phyloP scores from a whole-genome alignment of 1,140 invertebrate genomes.

The Drosophila micromelanica region DNA sequence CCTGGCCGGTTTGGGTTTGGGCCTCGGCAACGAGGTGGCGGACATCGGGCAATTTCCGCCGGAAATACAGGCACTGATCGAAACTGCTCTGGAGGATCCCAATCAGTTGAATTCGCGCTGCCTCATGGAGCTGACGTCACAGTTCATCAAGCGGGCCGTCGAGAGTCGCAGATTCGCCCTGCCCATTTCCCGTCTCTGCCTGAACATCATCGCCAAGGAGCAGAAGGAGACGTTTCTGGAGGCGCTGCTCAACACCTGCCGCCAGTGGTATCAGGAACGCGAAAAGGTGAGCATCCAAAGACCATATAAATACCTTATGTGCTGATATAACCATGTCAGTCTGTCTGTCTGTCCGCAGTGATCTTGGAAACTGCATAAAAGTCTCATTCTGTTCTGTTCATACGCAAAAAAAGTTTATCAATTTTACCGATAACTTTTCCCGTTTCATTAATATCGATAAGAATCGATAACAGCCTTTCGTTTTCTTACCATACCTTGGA shows the following conservation, averaged over 20 bases:
- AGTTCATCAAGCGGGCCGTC: conserved; percentile 91
- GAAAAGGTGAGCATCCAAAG: conserved; percentile 85
- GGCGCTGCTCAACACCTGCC: conserved; percentile 93
- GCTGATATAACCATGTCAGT: too few relatives aligned
- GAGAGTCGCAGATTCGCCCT: conserved; percentile 91
- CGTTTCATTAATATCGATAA: too few relatives aligned
- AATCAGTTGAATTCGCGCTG: conserved; percentile 90
- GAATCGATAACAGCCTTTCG: too few relatives aligned
- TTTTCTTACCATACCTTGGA: too few relatives aligned
- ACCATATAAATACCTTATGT: too few relatives aligned
- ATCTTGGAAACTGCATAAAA: too few relatives aligned
- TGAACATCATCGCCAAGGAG: conserved; percentile 94
- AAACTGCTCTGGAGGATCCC: conserved; percentile 91
- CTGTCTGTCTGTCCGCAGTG: too few relatives aligned
- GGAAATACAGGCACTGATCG: conserved; percentile 89
- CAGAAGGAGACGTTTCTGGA: conserved; percentile 94
- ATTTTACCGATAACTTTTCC: too few relatives aligned
- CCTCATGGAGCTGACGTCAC: conserved; percentile 93
- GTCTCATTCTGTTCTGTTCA: too few relatives aligned
- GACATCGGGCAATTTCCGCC: conserved; percentile 90
- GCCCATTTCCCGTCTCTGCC: conserved; percentile 92
- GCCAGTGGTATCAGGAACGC: conserved; percentile 95
- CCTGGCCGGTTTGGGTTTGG: conserved; percentile 86
- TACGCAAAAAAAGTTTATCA: too few relatives aligned
- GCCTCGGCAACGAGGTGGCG: conserved; percentile 87